A percentile compares a stretch with the other conserved stretches of the same genome.
Evolutionary conservation across 1,140 invertebrate genomes (phyloP).

Genomic region (Laodelphax striatellus): DNA sequence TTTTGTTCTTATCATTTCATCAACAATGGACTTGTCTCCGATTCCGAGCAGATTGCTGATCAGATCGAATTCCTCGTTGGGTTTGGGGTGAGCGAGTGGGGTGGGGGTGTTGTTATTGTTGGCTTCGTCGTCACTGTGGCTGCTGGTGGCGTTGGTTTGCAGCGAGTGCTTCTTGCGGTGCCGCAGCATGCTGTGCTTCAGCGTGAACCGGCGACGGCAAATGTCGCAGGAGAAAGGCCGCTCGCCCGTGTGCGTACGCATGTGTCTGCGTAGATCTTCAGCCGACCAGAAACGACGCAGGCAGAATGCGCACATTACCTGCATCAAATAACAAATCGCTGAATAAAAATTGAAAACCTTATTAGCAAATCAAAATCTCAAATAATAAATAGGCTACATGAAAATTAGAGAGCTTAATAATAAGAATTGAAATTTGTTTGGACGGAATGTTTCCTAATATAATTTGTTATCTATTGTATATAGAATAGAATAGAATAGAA

Average conservation of each 20-base stretch:
- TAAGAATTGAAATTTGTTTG: no score
- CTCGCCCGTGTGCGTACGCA: slow-evolving; percentile 79
- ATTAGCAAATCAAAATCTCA: no score
- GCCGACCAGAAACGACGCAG: slow-evolving; percentile 87
- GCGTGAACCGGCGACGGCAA: slow-evolving; percentile 69
- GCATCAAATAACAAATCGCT: slow-evolving; percentile 18
- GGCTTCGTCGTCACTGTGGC: slow-evolving; percentile 15
- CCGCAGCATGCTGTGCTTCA: slow-evolving; percentile 88
- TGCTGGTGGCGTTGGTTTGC: not conserved
- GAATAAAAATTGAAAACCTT: no score
- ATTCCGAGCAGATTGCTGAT: slow-evolving; percentile 84
- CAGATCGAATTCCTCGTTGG: slow-evolving; percentile 52
- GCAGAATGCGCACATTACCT: slow-evolving; percentile 86
- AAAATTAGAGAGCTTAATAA: no score
- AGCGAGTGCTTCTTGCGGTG: slow-evolving; percentile 70
- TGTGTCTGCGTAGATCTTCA: slow-evolving; percentile 82
- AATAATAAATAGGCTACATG: not conserved
- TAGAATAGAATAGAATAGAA: no score
- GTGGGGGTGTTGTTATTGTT: slow-evolving; percentile 22
- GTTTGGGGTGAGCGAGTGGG: slow-evolving; percentile 1
- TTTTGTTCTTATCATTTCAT: slow-evolving; percentile 61
- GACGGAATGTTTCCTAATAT: no score
- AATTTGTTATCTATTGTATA: no score
- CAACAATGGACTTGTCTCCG: slow-evolving; percentile 71
- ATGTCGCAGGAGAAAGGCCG: slow-evolving; percentile 68